A percentile compares a stretch with the other conserved stretches of the same genome.
Conservation (phyloP, 2,888 invertebrate genomes). For the Cordylochernes scorpioides region DNA sequence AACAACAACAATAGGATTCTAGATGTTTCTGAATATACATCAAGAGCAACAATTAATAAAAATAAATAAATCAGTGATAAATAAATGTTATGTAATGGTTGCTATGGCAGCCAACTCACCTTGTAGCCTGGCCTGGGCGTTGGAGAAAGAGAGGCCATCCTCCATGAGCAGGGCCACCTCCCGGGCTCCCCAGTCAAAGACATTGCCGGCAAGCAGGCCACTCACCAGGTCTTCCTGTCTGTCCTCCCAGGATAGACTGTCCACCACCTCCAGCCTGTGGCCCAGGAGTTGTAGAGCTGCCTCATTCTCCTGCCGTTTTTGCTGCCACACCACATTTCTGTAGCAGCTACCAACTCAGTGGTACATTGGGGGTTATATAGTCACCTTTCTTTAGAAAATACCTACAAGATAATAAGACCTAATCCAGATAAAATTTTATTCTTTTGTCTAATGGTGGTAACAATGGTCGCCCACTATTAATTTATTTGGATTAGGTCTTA, state of each 20-base stretch:
- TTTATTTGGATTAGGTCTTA: too few species aligned
- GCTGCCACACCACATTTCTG: slow-evolving; percentile 26
- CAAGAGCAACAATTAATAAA: too few species aligned
- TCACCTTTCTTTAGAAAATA: too few species aligned
- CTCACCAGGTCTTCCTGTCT: slow-evolving; percentile 26
- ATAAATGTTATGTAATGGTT: too few species aligned
- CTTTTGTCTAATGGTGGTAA: too few species aligned
- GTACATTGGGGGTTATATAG: too few species aligned
- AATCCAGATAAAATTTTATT: too few species aligned
- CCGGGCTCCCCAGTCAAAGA: slow-evolving; percentile 92
- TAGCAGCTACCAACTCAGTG: not conserved
- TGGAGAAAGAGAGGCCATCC: slow-evolving; percentile 45
- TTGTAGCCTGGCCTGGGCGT: slow-evolving; percentile 56
- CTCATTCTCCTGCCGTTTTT: slow-evolving; percentile 64
- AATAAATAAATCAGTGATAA: too few species aligned
- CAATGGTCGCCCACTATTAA: too few species aligned
- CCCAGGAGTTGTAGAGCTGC: slow-evolving; percentile 42
- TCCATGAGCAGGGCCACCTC: slow-evolving; percentile 62
- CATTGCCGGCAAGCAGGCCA: slow-evolving; percentile 40
- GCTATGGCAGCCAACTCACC: slow-evolving; percentile 23
- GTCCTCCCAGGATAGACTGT: slow-evolving; percentile 31
- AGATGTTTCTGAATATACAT: too few species aligned
- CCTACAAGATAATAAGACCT: too few species aligned
- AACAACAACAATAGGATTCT: too few species aligned
- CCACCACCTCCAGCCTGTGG: slow-evolving; percentile 37